phyloP scores from a whole-genome alignment of 2,888 invertebrate species.

The Brachynemurus nebulosus region DNA sequence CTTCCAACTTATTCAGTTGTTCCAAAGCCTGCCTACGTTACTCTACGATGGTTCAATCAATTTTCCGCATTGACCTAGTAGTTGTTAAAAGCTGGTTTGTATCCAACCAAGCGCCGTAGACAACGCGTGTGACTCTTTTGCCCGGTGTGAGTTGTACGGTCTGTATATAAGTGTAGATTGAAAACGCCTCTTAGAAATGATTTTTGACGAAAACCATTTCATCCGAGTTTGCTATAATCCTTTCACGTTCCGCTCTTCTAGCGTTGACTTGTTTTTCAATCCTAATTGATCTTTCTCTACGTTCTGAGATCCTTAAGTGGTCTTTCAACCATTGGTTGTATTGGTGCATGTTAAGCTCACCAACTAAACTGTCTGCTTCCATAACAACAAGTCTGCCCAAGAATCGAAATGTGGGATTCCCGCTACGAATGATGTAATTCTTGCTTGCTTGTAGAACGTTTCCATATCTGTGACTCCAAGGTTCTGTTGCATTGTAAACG shows the following conservation, averaged over 20 bases:
- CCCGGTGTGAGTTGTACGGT: neutral
- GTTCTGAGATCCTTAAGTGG: too few relatives aligned
- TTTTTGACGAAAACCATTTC: neutral
- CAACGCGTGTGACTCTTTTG: too few relatives aligned
- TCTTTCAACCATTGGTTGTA: neutral
- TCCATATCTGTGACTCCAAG: neutral
- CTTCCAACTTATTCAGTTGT: neutral
- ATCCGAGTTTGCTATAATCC: neutral
- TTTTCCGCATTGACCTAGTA: too few relatives aligned
- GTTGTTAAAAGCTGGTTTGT: too few relatives aligned
- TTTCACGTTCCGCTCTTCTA: neutral
- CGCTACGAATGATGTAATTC: neutral
- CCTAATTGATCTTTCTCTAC: neutral
- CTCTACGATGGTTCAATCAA: too few relatives aligned
- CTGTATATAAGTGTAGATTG: neutral
- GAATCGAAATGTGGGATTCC: neutral
- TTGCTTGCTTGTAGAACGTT: neutral
- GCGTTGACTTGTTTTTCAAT: neutral
- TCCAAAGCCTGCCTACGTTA: neutral
- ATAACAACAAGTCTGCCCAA: neutral
- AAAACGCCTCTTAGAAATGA: neutral
- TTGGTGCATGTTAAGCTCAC: neutral
- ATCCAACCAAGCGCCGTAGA: too few relatives aligned
- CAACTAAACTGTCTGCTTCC: neutral
- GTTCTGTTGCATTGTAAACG: neutral